A percentile compares a stretch with the other conserved stretches of the same genome.
Evolutionary conservation across 2,888 invertebrate genomes (phyloP).

Genomic region (Pteria penguin): DNA sequence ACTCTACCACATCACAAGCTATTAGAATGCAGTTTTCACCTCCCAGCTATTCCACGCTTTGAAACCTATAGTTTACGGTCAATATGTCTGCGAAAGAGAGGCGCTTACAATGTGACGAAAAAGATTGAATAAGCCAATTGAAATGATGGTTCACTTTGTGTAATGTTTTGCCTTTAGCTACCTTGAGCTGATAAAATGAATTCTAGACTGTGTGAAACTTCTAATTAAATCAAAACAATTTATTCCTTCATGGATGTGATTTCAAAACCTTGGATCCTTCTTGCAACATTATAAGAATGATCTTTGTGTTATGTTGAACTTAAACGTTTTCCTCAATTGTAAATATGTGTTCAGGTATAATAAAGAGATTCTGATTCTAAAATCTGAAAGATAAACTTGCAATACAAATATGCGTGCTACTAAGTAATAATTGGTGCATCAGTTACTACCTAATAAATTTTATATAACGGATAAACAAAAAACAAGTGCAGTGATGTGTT

Average conservation of each 20-base stretch:
- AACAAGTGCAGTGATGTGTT: too few relatives aligned
- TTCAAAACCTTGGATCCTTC: neutral
- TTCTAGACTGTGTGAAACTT: neutral
- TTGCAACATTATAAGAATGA: too few relatives aligned
- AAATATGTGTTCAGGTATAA: too few relatives aligned
- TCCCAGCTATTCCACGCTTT: neutral
- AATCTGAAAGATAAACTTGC: too few relatives aligned
- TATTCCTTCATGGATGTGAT: neutral
- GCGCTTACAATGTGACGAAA: neutral
- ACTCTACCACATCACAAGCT: neutral
- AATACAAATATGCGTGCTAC: too few relatives aligned
- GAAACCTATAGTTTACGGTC: slow-evolving; percentile 4
- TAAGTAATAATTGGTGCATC: too few relatives aligned
- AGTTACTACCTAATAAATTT: too few relatives aligned
- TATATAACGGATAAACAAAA: too few relatives aligned
- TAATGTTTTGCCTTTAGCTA: neutral
- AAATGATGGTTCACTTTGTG: neutral
- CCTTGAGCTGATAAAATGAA: neutral
- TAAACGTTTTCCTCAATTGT: too few relatives aligned
- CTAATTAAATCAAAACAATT: slow-evolving; percentile 5
- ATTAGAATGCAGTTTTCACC: neutral
- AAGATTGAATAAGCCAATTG: neutral
- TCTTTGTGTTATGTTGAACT: too few relatives aligned
- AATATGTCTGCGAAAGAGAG: slow-evolving; percentile 1
- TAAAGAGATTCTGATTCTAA: too few relatives aligned